A percentile compares a stretch with the other conserved stretches of the same genome.
These are phyloP conservation scores for Pyrrhia umbra DNA, from an alignment of 2,888 invertebrate species.

Conservation along the genomic window DNA sequence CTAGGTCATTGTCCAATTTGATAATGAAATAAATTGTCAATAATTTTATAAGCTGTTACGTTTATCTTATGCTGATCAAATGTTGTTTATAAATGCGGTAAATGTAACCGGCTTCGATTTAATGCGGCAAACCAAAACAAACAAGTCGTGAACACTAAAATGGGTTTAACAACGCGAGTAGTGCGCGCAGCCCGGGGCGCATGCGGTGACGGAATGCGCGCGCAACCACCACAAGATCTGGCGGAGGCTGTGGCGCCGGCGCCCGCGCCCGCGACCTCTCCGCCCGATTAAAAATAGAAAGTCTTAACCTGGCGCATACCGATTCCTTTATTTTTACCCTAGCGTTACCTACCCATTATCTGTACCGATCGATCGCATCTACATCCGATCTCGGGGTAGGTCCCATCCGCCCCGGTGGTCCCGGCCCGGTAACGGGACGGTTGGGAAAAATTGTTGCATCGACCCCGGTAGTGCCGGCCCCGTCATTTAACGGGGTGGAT, in stretches of 20 bases:
- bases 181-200: conserved; percentile 86
- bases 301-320: conserved; percentile 82
- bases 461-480: too few relatives aligned
- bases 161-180: conserved; percentile 70
- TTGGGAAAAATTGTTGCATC: too few relatives aligned
- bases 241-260: conserved; percentile 85
- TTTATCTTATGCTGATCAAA: conserved; percentile 42
- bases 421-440: too few relatives aligned
- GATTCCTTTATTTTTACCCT: conserved; percentile 87
- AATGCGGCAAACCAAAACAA: conserved; percentile 67
- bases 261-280: conserved; percentile 83
- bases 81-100: conserved; percentile 41
- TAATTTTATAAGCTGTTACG: conserved; percentile 39
- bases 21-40: conserved; percentile 59
- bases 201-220: conserved; percentile 86
- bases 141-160: conserved; percentile 68
- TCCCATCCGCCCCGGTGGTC: too few relatives aligned
- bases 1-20: conserved; percentile 81
- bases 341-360: conserved; percentile 80
- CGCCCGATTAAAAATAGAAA: conserved; percentile 89
- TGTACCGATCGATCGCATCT: conserved; percentile 77
- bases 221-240: conserved; percentile 78
- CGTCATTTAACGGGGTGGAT: too few relatives aligned
- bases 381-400: conserved; percentile 70
- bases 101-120: conserved; percentile 43